Evolutionary conservation across 2,888 invertebrate species (phyloP).

Genomic region (Ephialtes manifestator): DNA sequence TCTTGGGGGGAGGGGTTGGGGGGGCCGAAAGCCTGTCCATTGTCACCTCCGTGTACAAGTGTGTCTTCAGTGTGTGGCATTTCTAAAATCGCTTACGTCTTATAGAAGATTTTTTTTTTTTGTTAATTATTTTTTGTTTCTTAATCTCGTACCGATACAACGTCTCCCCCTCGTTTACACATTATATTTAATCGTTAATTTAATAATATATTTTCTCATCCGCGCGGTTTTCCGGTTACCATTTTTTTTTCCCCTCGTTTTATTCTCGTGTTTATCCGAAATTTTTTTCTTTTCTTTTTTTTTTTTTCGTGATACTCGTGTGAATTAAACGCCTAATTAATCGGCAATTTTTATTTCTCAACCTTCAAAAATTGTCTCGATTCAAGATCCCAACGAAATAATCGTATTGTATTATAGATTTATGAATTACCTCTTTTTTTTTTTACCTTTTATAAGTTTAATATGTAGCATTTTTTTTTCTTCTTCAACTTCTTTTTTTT

Average conservation of each 20-base stretch:
- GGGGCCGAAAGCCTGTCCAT: slow-evolving; percentile 72
- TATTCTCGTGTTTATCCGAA: slow-evolving; percentile 7
- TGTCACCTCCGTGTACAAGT: slow-evolving; percentile 42
- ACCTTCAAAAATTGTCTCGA: slow-evolving; percentile 44
- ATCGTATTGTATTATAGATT: slow-evolving; percentile 82
- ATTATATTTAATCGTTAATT: slow-evolving; percentile 71
- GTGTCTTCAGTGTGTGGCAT: slow-evolving; percentile 58
- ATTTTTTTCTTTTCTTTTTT: slow-evolving; percentile 19
- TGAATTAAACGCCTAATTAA: slow-evolving; percentile 33
- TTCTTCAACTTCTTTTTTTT: slow-evolving; percentile 80
- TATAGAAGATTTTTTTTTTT: slow-evolving; percentile 60
- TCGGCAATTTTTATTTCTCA: slow-evolving; percentile 41
- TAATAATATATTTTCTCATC: slow-evolving; percentile 69
- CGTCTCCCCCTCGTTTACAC: slow-evolving; percentile 69
- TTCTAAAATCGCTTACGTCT: slow-evolving; percentile 70
- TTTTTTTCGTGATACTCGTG: slow-evolving; percentile 33
- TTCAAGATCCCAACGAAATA: slow-evolving; percentile 81
- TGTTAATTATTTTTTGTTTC: slow-evolving; percentile 43
- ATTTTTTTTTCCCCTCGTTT: slow-evolving; percentile 51
- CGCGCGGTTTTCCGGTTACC: slow-evolving; percentile 48
- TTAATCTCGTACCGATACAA: slow-evolving; percentile 59
- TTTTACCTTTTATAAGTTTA: slow-evolving; percentile 83
- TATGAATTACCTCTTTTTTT: slow-evolving; percentile 79
- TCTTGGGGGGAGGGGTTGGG: slow-evolving; percentile 41
- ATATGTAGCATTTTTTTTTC: slow-evolving; percentile 81